Percentiles rank a stretch among this genome's conserved stretches.
These are phyloP conservation scores for Leptinotarsa haldemani DNA, from an alignment of 2,888 invertebrate genomes.

Conservation along the genomic window DNA sequence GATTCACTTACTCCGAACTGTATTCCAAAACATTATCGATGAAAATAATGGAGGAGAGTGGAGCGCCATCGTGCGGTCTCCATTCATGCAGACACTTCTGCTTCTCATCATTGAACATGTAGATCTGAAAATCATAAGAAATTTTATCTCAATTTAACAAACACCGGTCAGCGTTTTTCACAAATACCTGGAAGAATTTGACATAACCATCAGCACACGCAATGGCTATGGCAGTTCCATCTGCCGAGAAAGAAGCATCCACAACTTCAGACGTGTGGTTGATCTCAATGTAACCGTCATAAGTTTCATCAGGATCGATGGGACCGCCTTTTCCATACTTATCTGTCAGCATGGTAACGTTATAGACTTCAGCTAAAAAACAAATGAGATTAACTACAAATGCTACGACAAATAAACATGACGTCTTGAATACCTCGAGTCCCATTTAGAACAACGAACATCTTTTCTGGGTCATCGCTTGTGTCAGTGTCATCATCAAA, in stretches of 20 bases:
- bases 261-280: conserved; percentile 75
- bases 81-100: conserved; percentile 91
- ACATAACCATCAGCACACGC: conserved; percentile 90
- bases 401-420: conserved; percentile 10
- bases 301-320: conserved; percentile 62
- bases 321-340: conserved; percentile 64
- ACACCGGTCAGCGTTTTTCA: too few species aligned
- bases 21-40: conserved; percentile 90
- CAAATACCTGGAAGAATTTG: conserved; percentile 86
- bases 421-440: conserved; percentile 68
- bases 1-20: conserved; percentile 75
- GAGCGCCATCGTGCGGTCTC: conserved; percentile 90
- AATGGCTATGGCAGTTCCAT: conserved; percentile 93
- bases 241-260: conserved; percentile 92
- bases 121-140: conserved; percentile 75
- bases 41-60: conserved; percentile 91
- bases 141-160: too few species aligned
- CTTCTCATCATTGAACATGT: conserved; percentile 75
- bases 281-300: conserved; percentile 70
- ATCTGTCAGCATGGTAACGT: conserved; percentile 66
- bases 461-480: conserved; percentile 79
- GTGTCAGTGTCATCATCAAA: conserved; percentile 73
- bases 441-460: conserved; percentile 85
- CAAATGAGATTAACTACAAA: background rate
- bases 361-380: conserved; percentile 69